phyloP scores from a whole-genome alignment of 2,888 invertebrate genomes.

The Lasioglossum calceatum region DNA sequence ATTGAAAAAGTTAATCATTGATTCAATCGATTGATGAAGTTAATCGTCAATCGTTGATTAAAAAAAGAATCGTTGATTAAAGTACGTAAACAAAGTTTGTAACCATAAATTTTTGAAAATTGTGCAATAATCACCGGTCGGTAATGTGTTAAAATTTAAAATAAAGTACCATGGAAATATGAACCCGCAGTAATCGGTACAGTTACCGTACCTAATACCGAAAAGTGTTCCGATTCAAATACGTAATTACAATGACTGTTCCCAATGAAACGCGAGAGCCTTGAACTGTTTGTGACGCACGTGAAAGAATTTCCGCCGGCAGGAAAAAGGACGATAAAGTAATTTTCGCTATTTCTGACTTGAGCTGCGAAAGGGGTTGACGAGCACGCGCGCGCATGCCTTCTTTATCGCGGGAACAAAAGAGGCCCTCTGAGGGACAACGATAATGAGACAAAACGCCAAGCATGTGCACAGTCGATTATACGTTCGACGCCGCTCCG shows the following conservation, averaged over 20 bases:
- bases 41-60: no score
- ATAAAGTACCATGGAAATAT: no score
- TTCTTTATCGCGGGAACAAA: slow-evolving; percentile 56
- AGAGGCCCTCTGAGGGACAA: slow-evolving; percentile 21
- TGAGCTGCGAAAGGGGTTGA: slow-evolving; percentile 38
- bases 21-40: no score
- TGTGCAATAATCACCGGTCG: no score
- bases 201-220: background rate
- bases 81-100: no score
- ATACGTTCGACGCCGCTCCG: slow-evolving; percentile 54
- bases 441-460: slow-evolving; percentile 52
- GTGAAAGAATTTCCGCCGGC: slow-evolving; percentile 49
- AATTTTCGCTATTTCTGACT: slow-evolving; percentile 55
- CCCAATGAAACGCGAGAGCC: slow-evolving; percentile 25
- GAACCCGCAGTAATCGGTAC: no score
- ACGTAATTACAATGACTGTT: slow-evolving; percentile 7
- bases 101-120: no score
- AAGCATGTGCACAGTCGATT: slow-evolving; percentile 61
- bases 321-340: slow-evolving; percentile 47
- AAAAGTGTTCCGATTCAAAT: background rate
- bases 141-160: no score
- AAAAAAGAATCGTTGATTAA: no score
- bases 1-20: no score
- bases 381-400: slow-evolving; percentile 40
- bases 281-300: slow-evolving; percentile 39